phyloP scores from a whole-genome alignment of 1,140 invertebrate genomes.

The Mactra quadrangularis region DNA sequence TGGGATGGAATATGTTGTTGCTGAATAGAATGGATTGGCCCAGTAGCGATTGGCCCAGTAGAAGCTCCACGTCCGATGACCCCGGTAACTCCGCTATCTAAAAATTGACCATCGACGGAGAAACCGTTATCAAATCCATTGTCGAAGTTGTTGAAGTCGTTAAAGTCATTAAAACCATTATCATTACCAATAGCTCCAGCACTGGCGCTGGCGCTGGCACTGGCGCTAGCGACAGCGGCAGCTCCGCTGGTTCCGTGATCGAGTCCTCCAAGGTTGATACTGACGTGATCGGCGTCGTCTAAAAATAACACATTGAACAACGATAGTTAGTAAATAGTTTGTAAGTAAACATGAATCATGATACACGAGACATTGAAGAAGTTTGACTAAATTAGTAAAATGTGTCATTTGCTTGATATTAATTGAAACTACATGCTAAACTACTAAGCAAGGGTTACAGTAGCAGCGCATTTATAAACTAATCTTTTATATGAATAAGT shows the following conservation, averaged over 20 bases:
- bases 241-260: neutral
- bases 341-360: no score
- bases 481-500: no score
- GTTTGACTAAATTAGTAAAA: no score
- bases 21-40: neutral
- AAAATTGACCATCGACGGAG: neutral
- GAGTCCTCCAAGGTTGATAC: neutral
- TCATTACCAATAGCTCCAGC: neutral
- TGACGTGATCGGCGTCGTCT: slow-evolving; percentile 13
- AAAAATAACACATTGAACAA: slow-evolving; percentile 1
- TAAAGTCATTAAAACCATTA: neutral
- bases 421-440: no score
- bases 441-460: no score
- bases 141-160: neutral
- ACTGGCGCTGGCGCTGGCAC: neutral
- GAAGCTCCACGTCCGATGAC: neutral
- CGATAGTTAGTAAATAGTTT: neutral
- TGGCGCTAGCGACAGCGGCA: neutral
- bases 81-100: neutral
- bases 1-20: neutral
- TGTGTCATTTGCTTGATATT: no score
- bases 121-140: neutral
- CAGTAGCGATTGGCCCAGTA: no score
- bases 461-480: no score
- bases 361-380: no score